These are phyloP conservation scores for Todiramphus chloris DNA, from an alignment of 2,113 vertebrate genomes.

Conservation along the genomic window DNA sequence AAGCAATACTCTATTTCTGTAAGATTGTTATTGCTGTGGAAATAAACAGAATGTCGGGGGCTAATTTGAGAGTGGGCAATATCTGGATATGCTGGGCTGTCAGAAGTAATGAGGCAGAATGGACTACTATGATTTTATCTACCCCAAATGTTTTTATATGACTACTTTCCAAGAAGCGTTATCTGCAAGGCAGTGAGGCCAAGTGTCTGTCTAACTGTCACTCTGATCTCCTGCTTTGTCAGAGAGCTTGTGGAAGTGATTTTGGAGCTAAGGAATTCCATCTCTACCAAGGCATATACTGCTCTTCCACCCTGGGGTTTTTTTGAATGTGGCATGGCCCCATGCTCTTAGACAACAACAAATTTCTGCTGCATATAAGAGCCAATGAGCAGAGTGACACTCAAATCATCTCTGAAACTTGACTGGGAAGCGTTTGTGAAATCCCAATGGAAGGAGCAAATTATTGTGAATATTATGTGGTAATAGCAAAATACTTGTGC, in stretches of 20 bases:
- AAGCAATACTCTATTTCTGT: not conserved
- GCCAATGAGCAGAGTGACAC: not conserved
- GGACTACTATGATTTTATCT: not conserved
- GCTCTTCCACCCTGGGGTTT: not conserved
- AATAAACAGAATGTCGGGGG: not conserved
- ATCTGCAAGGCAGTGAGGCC: not conserved
- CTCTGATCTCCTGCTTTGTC: not conserved
- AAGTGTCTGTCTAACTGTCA: not conserved
- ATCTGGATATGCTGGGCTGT: not conserved
- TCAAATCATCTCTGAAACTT: not conserved
- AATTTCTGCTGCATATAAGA: not conserved
- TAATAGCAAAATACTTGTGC: not conserved
- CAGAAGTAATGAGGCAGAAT: not conserved
- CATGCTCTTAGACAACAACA: not conserved
- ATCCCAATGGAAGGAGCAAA: not conserved
- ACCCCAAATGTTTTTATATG: not conserved
- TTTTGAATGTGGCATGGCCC: not conserved
- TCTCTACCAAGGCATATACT: not conserved
- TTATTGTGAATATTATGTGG: not conserved
- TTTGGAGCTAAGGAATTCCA: not conserved
- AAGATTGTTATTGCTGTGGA: not conserved
- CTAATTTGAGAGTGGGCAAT: not conserved
- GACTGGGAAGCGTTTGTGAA: not conserved
- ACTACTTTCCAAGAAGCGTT: not conserved
- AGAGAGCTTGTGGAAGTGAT: not conserved